phyloP scores from a whole-genome alignment of 1,140 invertebrate species.

The Microplitis mediator region DNA sequence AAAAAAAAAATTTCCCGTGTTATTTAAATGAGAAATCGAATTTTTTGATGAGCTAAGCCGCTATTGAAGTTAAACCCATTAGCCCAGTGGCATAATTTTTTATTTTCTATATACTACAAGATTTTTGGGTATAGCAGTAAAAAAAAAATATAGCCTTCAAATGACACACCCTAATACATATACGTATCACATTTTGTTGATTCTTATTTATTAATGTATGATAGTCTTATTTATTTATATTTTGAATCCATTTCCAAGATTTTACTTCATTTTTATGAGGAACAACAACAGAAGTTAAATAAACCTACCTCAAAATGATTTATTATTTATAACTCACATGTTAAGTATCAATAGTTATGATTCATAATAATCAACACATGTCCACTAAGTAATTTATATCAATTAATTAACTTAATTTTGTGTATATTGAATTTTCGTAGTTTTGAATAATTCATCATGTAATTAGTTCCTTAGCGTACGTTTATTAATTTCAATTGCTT shows the following conservation, averaged over 20 bases:
- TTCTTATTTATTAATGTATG: not conserved
- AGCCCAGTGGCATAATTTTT: too few relatives aligned
- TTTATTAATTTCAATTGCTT: slow-evolving; percentile 18
- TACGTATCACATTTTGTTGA: not conserved
- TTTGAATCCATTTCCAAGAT: not conserved
- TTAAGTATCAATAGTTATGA: not conserved
- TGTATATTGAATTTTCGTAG: not conserved
- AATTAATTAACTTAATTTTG: slow-evolving; percentile 8
- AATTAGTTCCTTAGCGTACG: not conserved
- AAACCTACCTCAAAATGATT: not conserved
- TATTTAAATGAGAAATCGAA: too few relatives aligned
- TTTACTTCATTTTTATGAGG: not conserved
- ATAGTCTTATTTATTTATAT: slow-evolving; percentile 11
- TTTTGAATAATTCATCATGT: slow-evolving; percentile 7
- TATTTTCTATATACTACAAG: too few relatives aligned
- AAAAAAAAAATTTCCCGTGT: too few relatives aligned
- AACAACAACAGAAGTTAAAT: not conserved
- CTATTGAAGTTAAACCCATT: too few relatives aligned
- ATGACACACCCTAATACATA: too few relatives aligned
- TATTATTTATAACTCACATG: not conserved
- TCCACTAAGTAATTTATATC: not conserved
- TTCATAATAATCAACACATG: not conserved
- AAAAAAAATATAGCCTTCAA: too few relatives aligned
- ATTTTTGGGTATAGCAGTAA: too few relatives aligned
- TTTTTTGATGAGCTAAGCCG: too few relatives aligned